Evolutionary conservation across 2,888 invertebrate genomes (phyloP), one percentile per base, ranked within the genome.

Genomic region (Ectropis crepuscularia): DNA sequence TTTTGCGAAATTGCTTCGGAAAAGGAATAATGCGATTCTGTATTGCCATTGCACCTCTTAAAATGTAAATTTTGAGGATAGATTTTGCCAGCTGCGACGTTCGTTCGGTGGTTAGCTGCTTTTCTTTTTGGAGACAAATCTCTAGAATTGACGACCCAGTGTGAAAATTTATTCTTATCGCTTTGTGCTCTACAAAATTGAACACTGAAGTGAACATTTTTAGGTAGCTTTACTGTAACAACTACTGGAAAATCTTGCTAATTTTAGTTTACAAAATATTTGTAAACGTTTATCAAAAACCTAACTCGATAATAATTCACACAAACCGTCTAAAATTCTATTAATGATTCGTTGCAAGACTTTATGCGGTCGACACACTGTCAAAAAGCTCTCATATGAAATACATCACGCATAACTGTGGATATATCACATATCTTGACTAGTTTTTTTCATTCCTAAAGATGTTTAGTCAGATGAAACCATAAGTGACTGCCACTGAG

Each of bases 1-100:
- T 85, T 83, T 83, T 80, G 81, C 76, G 81, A 86, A 86, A 90
- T 89, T 88, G 86, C 83, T 83, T 84, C 82, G 71, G 77, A 74
- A 79, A 80, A 78, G 74, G 77, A 79, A 79, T 79, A 76, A 78
- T 74, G 75, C 69, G 67, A 66, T 70, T 64, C 69, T 67, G 74
- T 70, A 71, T 68, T 63, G 70, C 61, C 71, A 55, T 57, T 66
- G 65, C 68, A 65, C 68, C 74, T 70, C 73, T 74, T 69, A 73
- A 79, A 76, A 78, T 78, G 75, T 77, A 71, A 74, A 73, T 72
- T 73, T 69, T 51, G 61, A 63, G 53, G 68, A 74, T 72, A 70
- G 53, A 76, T 73, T 73, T 67, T 71, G 70, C 57, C 68, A 69
- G 68, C 64, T 70, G 70, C 66, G 64, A 58, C 64, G 54, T 48